These are phyloP conservation scores for Odontamblyopus rebecca DNA, from an alignment of 2,797 vertebrate genomes.

Conservation along the genomic window DNA sequence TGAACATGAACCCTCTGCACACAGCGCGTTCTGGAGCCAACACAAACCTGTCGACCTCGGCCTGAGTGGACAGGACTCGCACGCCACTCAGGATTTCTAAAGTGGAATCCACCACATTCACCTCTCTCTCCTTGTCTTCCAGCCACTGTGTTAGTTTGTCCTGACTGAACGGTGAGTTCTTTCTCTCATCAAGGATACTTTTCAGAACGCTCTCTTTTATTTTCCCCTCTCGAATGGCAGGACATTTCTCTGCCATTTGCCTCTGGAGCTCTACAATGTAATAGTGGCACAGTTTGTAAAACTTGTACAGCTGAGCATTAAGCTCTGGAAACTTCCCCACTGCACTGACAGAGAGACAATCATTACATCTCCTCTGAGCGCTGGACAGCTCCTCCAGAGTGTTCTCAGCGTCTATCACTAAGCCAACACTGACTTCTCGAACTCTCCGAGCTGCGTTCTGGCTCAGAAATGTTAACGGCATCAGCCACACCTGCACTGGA, in stretches of 20 bases:
- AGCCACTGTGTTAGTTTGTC: slow-evolving; percentile 3
- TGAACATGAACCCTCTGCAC: no score
- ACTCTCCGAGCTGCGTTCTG: background rate
- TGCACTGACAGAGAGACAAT: slow-evolving; percentile 2
- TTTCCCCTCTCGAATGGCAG: slow-evolving; percentile 37
- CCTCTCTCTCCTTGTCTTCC: background rate
- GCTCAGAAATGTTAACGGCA: slow-evolving; percentile 43
- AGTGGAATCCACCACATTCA: slow-evolving; percentile 51
- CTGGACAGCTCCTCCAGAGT: no score
- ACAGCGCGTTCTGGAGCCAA: no score
- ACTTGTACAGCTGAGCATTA: slow-evolving; percentile 4
- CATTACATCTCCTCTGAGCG: slow-evolving; percentile 28
- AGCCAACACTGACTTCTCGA: background rate
- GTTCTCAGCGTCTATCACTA: no score
- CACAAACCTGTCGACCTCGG: no score
- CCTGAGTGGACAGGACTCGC: no score
- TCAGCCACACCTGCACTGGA: slow-evolving; percentile 60
- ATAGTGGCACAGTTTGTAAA: slow-evolving; percentile 12
- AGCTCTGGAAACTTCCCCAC: slow-evolving; percentile 20
- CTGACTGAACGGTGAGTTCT: background rate
- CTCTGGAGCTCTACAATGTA: slow-evolving; percentile 2
- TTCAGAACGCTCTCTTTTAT: slow-evolving; percentile 10
- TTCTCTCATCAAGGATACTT: no score
- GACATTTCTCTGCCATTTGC: background rate
- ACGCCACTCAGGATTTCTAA: no score